A percentile compares a stretch with the other conserved stretches of the same genome.
Conservation (phyloP, 1,140 invertebrate species). For the Goniozus legneri region DNA sequence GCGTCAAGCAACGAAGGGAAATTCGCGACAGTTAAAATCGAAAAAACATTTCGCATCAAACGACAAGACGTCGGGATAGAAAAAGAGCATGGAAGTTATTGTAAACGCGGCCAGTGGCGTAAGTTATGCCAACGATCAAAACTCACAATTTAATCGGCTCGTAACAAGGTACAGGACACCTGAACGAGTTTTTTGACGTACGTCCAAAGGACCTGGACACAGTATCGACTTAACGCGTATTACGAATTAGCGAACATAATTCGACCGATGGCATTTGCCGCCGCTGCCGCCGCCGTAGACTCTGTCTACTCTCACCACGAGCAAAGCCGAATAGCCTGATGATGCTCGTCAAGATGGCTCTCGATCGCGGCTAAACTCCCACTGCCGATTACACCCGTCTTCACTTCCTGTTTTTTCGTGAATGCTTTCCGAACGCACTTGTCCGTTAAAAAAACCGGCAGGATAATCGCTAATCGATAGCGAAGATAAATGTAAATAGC, state of each 20-base stretch:
- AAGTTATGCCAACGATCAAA: conserved; percentile 24
- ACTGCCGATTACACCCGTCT: conserved; percentile 17
- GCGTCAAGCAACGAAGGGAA: too few relatives aligned
- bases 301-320: conserved; percentile 20
- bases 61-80: conserved; percentile 7
- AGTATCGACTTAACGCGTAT: background rate
- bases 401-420: conserved; percentile 37
- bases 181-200: too few relatives aligned
- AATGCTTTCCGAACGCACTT: conserved; percentile 38
- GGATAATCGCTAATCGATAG: too few relatives aligned
- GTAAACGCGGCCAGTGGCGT: conserved; percentile 36
- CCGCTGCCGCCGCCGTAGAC: conserved; percentile 15
- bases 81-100: conserved; percentile 21
- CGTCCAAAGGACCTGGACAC: background rate
- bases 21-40: too few relatives aligned
- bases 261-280: conserved; percentile 24
- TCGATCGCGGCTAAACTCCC: conserved; percentile 35
- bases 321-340: too few relatives aligned
- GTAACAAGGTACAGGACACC: too few relatives aligned
- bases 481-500: too few relatives aligned
- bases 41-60: conserved; percentile 34
- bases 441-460: conserved; percentile 13
- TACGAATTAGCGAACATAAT: conserved; percentile 15
- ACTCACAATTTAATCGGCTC: conserved; percentile 14
- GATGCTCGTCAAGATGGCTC: conserved; percentile 47